Base-by-base conservation (phyloP, 2,113 vertebrate species). In the Brachionichthys hirsutus region DNA sequence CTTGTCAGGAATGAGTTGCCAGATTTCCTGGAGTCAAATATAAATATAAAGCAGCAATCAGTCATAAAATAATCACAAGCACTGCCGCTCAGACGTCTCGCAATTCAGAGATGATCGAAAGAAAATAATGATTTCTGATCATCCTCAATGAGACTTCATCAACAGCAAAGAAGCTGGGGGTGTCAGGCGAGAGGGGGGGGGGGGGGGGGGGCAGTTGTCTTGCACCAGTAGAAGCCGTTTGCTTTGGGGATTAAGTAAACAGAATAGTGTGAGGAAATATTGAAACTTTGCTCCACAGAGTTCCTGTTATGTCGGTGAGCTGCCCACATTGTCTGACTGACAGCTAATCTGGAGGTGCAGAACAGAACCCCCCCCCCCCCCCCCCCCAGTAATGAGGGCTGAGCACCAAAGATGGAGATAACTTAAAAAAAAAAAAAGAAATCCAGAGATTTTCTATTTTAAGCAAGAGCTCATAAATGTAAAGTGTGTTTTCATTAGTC, bases 281-380 rank as follows among this genome's bases (percentile, higher is more conserved):
- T 59, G 13, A 3, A 58, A 67, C 34, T 55, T 61, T 65, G 19
- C 54, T 12, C 16, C 34, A 35, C 42, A 57, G 48, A 50, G 51
- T 57, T 14, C 57, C 70, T 18, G 66, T n/a, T 48, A 30, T 49
- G 53, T 49, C 38, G 30, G 2, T 16, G 38, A 52, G 62, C 61
- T 60, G 76, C 65, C 65, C 69, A 65, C 67, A 42, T 51, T 40
- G 58, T 54, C 18, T 65, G 66, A 78, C 62, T 76, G 82, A 76
- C 82, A 70, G 64, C 3, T 63, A 56, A 75, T 77, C 67, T 67
- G 24, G 48, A 61, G 36, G 54, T 54, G 43, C 42, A 10, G 65
- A 2, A 12, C 12, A 19, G 38, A 68, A 73, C 60, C 35, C 12
- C 34, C 48, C 17, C 46, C 70, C 48, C 17, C 46, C 70, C 70